phyloP scores from a whole-genome alignment of 2,797 vertebrate genomes.

The Pampus argenteus region DNA sequence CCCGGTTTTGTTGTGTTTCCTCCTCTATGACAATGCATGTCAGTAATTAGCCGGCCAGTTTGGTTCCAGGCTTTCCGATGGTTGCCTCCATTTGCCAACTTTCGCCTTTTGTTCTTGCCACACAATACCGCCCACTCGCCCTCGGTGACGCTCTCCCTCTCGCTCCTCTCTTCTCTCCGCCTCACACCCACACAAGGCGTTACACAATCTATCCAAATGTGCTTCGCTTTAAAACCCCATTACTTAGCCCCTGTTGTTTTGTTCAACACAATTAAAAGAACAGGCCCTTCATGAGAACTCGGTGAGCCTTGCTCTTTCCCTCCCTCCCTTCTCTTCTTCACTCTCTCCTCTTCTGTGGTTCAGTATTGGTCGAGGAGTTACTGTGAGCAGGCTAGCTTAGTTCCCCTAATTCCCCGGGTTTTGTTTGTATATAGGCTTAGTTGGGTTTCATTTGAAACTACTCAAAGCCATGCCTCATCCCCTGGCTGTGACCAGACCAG shows the following conservation, averaged over 20 bases:
- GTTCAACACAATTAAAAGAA: constrained; percentile 86
- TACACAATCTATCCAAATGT: constrained; percentile 85
- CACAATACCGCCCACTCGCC: constrained; percentile 82
- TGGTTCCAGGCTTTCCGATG: constrained; percentile 81
- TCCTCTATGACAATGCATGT: constrained; percentile 81
- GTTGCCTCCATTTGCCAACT: constrained; percentile 82
- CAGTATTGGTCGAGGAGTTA: constrained; percentile 68
- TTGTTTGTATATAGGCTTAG: constrained; percentile 86
- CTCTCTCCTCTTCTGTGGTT: constrained; percentile 62
- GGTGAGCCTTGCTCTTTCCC: constrained; percentile 59
- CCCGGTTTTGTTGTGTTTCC: constrained; percentile 81
- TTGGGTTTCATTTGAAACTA: constrained; percentile 78
- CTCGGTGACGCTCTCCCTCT: constrained; percentile 72
- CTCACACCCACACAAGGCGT: constrained; percentile 85
- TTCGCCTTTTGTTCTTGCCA: constrained; percentile 82
- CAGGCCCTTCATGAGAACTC: constrained; percentile 82
- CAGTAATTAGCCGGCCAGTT: constrained; percentile 86
- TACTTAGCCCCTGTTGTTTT: constrained; percentile 85
- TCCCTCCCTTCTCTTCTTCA: constrained; percentile 60
- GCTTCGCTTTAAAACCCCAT: constrained; percentile 85
- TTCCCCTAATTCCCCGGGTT: constrained; percentile 81
- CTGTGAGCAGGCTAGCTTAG: constrained; percentile 77
- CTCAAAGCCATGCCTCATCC: constrained; percentile 73
- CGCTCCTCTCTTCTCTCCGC: constrained; percentile 65
- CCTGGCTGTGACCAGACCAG: constrained; percentile 72